Conservation (phyloP, 2,888 invertebrate species). For the Polydrusus tereticollis region DNA sequence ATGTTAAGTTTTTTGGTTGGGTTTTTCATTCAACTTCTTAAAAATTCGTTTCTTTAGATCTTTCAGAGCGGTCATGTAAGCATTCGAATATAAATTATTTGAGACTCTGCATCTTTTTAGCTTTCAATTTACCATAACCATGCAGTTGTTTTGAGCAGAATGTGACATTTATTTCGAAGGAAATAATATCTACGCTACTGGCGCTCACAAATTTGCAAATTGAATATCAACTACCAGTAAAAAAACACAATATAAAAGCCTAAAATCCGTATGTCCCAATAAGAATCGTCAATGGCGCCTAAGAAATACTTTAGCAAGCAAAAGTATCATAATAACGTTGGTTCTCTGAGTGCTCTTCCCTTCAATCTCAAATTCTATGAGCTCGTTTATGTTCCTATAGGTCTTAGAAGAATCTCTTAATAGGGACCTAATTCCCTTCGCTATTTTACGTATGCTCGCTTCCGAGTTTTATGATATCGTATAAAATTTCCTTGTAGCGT, state of each 20-base stretch:
- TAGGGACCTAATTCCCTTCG: constrained; percentile 37
- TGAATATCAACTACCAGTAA: neutral
- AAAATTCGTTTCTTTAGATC: too few relatives aligned
- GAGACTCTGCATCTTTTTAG: too few relatives aligned
- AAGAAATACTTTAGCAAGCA: constrained; percentile 27
- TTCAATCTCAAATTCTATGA: constrained; percentile 36
- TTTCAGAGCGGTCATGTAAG: too few relatives aligned
- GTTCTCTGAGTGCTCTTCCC: constrained; percentile 20
- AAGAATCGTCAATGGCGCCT: constrained; percentile 25
- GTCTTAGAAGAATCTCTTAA: constrained; percentile 38
- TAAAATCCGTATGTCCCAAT: constrained; percentile 25
- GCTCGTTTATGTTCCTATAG: constrained; percentile 27
- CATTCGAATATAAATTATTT: too few relatives aligned
- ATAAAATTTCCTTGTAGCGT: constrained; percentile 11
- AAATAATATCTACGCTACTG: too few relatives aligned
- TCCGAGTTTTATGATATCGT: constrained; percentile 29
- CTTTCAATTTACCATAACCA: too few relatives aligned
- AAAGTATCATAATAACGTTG: constrained; percentile 29
- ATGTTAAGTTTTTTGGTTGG: too few relatives aligned
- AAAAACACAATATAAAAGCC: neutral
- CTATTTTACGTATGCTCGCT: constrained; percentile 34
- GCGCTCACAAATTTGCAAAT: too few relatives aligned
- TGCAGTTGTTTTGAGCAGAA: too few relatives aligned
- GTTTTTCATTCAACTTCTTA: too few relatives aligned
- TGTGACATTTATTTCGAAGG: too few relatives aligned